A percentile compares a stretch with the other conserved stretches of the same genome.
phyloP scores from a whole-genome alignment of 2,797 vertebrate genomes.

The Crenuchus spilurus region DNA sequence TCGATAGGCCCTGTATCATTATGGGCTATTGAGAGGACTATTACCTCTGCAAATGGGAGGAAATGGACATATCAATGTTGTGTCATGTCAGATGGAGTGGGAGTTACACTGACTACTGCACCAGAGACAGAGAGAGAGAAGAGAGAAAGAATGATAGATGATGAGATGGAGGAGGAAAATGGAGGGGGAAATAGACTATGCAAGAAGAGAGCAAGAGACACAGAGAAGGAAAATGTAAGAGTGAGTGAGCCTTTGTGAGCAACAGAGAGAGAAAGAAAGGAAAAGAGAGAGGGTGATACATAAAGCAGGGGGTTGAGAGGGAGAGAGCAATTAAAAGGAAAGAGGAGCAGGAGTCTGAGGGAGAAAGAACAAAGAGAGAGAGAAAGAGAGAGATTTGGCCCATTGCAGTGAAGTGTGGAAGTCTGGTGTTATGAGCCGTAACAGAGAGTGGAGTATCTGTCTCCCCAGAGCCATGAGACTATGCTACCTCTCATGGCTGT shows the following conservation, averaged over 20 bases:
- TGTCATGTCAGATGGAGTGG: slow-evolving; percentile 42
- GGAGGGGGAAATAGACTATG: too few species aligned
- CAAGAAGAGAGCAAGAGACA: too few species aligned
- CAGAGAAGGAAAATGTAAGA: too few species aligned
- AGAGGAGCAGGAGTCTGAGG: background rate
- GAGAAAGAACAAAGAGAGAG: background rate
- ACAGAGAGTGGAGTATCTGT: slow-evolving; percentile 69
- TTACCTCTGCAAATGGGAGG: slow-evolving; percentile 54
- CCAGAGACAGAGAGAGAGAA: background rate
- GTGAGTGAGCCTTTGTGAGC: too few species aligned
- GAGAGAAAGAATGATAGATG: slow-evolving; percentile 18
- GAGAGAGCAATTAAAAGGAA: background rate
- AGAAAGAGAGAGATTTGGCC: slow-evolving; percentile 32
- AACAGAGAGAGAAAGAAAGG: background rate
- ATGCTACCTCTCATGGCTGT: slow-evolving; percentile 63
- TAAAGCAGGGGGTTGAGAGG: slow-evolving; percentile 16
- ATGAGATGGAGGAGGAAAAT: too few species aligned
- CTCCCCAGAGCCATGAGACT: slow-evolving; percentile 71
- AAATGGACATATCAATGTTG: slow-evolving; percentile 58
- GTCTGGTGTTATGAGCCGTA: slow-evolving; percentile 63
- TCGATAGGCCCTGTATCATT: slow-evolving; percentile 51
- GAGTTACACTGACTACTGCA: slow-evolving; percentile 8
- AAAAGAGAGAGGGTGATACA: background rate
- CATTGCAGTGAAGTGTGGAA: slow-evolving; percentile 42
- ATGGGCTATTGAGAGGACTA: slow-evolving; percentile 49